Evolutionary conservation across 2,113 vertebrate genomes (phyloP), one percentile per base, ranked within the genome.

Genomic region (Neogobius melanostomus): DNA sequence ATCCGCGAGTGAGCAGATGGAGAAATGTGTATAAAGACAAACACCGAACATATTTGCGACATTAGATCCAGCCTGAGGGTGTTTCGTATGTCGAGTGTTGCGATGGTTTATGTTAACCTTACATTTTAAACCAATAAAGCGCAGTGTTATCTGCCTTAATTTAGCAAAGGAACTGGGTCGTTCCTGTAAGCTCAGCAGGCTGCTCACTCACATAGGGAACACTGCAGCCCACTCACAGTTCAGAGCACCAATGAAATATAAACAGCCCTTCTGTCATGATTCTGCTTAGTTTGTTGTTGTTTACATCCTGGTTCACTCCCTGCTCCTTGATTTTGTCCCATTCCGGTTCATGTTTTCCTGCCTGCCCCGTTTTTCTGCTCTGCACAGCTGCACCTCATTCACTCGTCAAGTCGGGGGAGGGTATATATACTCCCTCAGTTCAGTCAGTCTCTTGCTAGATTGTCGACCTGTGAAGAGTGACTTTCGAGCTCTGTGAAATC

Each of bases 11-110:
- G 46, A 47, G 49, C 36, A 62, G 52, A 77, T 53, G 67, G 51
- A 10, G 50, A 60, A 77, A 46, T 1, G 45, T 21, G 62, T 48
- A 64, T 17, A 46, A 17, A 47, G 16, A 15, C 62, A 11, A 64
- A 64, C 16, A 48, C 42, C 12, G 16, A 61, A 48, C 62, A 48
- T 64, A 64, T 73, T 43, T 44, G 49, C 52, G n/a, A 36, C 54
- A 52, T 57, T n/a, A 52, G 56, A 69, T 75, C 72, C 61, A 63
- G 68, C 53, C 64, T 52, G 66, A 66, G 62, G 59, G 59, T 10
- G 42, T 61, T 36, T 61, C 14, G 42, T 61, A 46, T 46, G 61
- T 63, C 6, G 15, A 46, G 45, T 16, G 43, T 4, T 61, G 57
- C 3, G 57, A 45, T 65, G n/a, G 52, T 47, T 47, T 9, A 28